A percentile compares a stretch with the other conserved stretches of the same genome.
Conservation (phyloP, 2,888 invertebrate genomes). For the Andrena haemorrhoa region DNA sequence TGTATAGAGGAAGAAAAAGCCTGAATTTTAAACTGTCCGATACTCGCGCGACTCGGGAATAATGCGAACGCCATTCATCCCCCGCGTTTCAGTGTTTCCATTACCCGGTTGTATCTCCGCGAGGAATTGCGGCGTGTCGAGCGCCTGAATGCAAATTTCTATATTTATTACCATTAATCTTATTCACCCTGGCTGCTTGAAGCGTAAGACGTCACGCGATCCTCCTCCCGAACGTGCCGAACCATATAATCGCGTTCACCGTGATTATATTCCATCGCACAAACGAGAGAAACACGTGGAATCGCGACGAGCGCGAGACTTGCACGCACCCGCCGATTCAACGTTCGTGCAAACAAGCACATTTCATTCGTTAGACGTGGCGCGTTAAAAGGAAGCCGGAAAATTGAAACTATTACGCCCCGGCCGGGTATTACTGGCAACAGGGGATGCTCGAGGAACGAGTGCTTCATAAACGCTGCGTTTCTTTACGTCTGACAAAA, state of each 20-base stretch:
- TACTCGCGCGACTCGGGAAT: not conserved
- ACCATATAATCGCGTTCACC: conserved; percentile 13
- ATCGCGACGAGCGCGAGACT: not conserved
- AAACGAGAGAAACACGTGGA: conserved; percentile 18
- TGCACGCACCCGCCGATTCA: not conserved
- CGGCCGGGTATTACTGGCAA: conserved; percentile 16
- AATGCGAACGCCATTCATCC: conserved; percentile 12
- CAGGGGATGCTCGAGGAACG: conserved; percentile 1
- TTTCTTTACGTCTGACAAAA: conserved; percentile 13
- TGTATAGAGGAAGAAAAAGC: no score
- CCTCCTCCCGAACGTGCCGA: not conserved
- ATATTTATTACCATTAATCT: conserved; percentile 45
- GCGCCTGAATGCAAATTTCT: conserved; percentile 33
- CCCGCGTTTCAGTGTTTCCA: conserved; percentile 7
- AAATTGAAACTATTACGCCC: conserved; percentile 60
- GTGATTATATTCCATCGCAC: conserved; percentile 7
- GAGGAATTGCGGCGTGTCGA: conserved; percentile 10
- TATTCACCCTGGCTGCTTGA: conserved; percentile 8
- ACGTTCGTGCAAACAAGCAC: not conserved
- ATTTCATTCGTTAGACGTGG: conserved; percentile 36
- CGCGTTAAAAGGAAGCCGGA: conserved; percentile 41
- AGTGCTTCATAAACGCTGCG: conserved; percentile 27
- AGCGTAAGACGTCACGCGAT: conserved; percentile 24
- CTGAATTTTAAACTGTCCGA: no score
- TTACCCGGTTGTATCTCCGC: conserved; percentile 5